Evolutionary conservation across 2,113 vertebrate species (phyloP), one percentile per base, ranked within the genome.

Genomic region (Hemichromis elongatus): DNA sequence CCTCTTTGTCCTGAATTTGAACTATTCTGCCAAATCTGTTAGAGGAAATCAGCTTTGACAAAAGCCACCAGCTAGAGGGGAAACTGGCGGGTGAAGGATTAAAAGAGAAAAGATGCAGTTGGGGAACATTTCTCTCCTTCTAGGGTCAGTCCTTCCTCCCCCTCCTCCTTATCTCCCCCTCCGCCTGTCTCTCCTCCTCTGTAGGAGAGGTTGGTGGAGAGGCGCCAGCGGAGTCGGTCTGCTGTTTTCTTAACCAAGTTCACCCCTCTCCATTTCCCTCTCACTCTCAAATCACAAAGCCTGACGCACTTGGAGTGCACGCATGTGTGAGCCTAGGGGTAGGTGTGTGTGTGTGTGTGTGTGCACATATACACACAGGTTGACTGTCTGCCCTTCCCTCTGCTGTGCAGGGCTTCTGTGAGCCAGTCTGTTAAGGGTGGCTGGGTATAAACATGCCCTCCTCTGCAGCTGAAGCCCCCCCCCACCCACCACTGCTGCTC

Each of bases 161-260:
- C 81, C 83, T 14, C 54, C 59, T 63, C 30, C 79, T 82, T 61
- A 86, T 89, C 89, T 83, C 37, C 73, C 89, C 84, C 80, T 75
- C 81, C 42, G 66, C 50, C 79, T 86, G 55, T 55, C 70, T 86
- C 79, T 83, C 75, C 83, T 83, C 87, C 91, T 87, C 89, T 81
- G 92, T 79, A 82, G 61, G 80, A 88, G 82, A 90, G 89, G 84
- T 63, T 13, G 75, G 82, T 90, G 91, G 90, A 93, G 84, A 91
- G 92, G 90, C 92, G 94, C 92, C 95, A 93, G 90, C 87, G 81
- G 85, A 93, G 86, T 85, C 14, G 73, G 47, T 88, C 88, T 63
- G 82, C 57, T 93, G 93, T 95, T 95, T 95, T 93, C 93, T 92
- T 95, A 95, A 95, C 95, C 95, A 93, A 94, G 94, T 94, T 94